Base-by-base conservation (phyloP, 2,797 vertebrate genomes). In the Sebastes itinus region DNA sequence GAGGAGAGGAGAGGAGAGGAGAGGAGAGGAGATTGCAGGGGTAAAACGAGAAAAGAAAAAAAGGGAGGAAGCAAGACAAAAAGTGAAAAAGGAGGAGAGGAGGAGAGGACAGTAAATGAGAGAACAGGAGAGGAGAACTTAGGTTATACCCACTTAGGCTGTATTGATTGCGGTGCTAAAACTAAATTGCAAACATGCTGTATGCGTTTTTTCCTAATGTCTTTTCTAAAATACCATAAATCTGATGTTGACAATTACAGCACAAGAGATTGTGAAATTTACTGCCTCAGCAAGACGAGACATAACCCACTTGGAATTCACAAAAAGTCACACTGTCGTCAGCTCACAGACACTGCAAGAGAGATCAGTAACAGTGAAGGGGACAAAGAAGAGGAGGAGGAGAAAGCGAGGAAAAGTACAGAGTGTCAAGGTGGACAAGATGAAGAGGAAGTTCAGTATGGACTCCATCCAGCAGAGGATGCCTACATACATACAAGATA, bases 141-240 rank as follows among this genome's bases (percentile, higher is more conserved):
- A 90, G 90, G 91, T 94, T 94, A 94, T 89, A 92, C 85, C 88
- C 89, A 92, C 89, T 93, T 89, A 88, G 92, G 87, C 78, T 81
- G 93, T 95, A 93, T 90, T 25, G 81, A 94, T 94, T 86, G 87
- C 14, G 70, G 82, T 78, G 83, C 78, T 88, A 82, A 92, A 91
- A 88, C 86, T 88, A 85, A 90, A 93, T 82, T 81, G 89, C 77
- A 89, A 82, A 87, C 85, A 95, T 93, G 95, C 96, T 95, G 96
- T 86, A 96, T 93, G 90, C 79, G 88, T 87, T 95, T 94, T 96
- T 96, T 96, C 85, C 95, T 86, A 85, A 89, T 88, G 85, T 90
- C 80, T 90, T 83, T 83, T 90, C 84, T 92, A 88, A 92, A 90
- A 89, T 87, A 87, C 82, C 83, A 90, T 90, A 84, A 90, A 87